Evolutionary conservation across 2,888 invertebrate genomes (phyloP).

Genomic region (Polymixis flavicincta): DNA sequence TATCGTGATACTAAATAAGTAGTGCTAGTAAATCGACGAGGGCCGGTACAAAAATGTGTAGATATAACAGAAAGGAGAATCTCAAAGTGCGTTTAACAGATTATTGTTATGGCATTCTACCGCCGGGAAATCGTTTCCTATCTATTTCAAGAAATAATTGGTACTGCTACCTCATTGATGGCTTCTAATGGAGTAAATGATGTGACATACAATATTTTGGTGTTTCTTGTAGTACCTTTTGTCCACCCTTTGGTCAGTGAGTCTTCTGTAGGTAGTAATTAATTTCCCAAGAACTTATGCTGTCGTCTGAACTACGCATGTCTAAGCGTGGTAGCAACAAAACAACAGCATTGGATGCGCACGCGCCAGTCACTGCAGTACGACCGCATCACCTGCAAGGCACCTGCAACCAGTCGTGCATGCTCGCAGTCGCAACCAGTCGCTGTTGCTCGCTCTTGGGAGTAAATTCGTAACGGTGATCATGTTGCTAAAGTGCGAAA

Average conservation of each 20-base stretch:
- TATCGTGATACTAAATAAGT: background rate
- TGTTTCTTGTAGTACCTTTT: background rate
- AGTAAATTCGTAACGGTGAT: conserved; percentile 18
- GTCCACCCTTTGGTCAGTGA: background rate
- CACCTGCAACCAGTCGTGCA: conserved; percentile 4
- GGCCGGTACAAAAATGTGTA: background rate
- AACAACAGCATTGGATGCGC: conserved; percentile 51
- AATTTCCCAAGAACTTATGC: conserved; percentile 3
- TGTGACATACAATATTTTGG: background rate
- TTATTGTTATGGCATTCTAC: background rate
- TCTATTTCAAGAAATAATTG: background rate
- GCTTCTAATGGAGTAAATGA: no score
- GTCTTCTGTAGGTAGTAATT: background rate
- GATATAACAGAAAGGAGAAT: background rate
- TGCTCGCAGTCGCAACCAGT: conserved; percentile 35
- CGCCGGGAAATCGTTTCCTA: no score
- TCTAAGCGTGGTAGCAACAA: conserved; percentile 49
- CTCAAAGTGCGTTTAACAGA: background rate
- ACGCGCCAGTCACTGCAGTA: conserved; percentile 52
- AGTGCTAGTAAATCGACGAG: no score
- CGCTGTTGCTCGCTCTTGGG: conserved; percentile 29
- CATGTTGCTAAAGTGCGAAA: conserved; percentile 29
- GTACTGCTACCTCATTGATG: background rate
- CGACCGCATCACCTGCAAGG: conserved; percentile 48
- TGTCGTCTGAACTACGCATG: background rate